Evolutionary conservation across 2,888 invertebrate species (phyloP).

Genomic region (Notodonta dromedarius): DNA sequence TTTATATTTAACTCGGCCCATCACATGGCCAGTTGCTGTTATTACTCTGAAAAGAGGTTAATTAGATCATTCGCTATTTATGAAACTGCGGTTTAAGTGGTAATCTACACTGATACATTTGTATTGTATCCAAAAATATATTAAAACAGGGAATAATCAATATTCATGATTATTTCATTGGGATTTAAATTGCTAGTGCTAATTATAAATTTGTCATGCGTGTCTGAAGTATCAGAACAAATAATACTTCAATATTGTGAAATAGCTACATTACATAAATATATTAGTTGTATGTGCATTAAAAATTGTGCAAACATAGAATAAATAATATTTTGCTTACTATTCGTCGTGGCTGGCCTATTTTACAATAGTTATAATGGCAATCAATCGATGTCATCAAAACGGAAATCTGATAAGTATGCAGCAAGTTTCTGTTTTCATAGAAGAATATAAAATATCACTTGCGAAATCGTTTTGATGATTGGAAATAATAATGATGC

Average conservation of each 20-base stretch:
- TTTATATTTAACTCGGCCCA: slow-evolving; percentile 49
- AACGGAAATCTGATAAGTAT: not conserved
- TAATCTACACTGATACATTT: not conserved
- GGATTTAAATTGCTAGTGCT: no score
- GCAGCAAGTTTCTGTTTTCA: not conserved
- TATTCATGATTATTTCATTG: no score
- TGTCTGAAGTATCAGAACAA: no score
- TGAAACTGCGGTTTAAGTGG: slow-evolving; percentile 6
- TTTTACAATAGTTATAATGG: no score
- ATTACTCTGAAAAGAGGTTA: slow-evolving; percentile 49
- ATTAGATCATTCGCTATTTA: slow-evolving; percentile 46
- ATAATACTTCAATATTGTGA: no score
- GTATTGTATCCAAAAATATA: not conserved
- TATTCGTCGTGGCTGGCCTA: no score
- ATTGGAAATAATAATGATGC: not conserved
- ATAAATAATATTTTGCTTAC: no score
- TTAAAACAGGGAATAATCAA: no score
- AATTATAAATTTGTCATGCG: no score
- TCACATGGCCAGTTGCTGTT: slow-evolving; percentile 36
- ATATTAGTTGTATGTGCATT: no score
- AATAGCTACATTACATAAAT: no score
- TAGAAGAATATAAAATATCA: not conserved
- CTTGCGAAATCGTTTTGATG: not conserved
- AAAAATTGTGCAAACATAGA: no score
- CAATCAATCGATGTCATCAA: not conserved